Evolutionary conservation across 2,797 vertebrate genomes (phyloP), one percentile per base, ranked within the genome.

Genomic region (Chloroceryle amazona): DNA sequence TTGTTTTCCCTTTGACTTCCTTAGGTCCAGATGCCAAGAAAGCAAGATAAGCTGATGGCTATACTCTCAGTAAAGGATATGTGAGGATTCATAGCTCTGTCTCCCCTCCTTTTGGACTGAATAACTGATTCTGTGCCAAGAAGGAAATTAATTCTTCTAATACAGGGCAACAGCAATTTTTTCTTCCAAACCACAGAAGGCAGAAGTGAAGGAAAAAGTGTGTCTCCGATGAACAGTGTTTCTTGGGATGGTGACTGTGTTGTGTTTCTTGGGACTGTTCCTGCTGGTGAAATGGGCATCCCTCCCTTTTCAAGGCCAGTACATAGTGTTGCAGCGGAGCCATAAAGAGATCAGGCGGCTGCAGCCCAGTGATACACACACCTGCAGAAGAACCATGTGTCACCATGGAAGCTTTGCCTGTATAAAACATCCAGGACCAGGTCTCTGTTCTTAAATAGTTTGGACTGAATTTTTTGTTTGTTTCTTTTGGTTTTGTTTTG

Each of bases 161-260:
- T 65, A 49, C 35, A 86, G 41, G 79, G 63, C 84, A 89, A 52
- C 47, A 86, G 70, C 21, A 81, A 92, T 62, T 93, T 65, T 35
- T 42, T 60, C 57, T 73, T 91, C 52, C 60, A n/a, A 87, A n/a
- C 10, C 54, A 55, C 11, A 63, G 67, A 63, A 85, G 41, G 71
- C 10, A 82, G 71, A 60, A 96, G 37, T 18, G 66, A 58, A 87
- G 37, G 86, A 74, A 66, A 73, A 87, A 72, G 71, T 4, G 31
- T 49, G 80, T 86, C 81, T 88, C 84, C n/a, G 33, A 90, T 86
- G 89, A 86, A 26, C 85, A 44, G 29, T 96, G 87, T 62, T 96
- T 95, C 75, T 83, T 31, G 82, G 79, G 81, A 81, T 10, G 65
- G 65, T 87, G 91, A 85, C 25, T 83, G 29, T 28, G 0, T 18